A percentile compares a stretch with the other conserved stretches of the same genome.
These are phyloP conservation scores for Urocolius indicus DNA, from an alignment of 2,113 vertebrate genomes.

Conservation along the genomic window DNA sequence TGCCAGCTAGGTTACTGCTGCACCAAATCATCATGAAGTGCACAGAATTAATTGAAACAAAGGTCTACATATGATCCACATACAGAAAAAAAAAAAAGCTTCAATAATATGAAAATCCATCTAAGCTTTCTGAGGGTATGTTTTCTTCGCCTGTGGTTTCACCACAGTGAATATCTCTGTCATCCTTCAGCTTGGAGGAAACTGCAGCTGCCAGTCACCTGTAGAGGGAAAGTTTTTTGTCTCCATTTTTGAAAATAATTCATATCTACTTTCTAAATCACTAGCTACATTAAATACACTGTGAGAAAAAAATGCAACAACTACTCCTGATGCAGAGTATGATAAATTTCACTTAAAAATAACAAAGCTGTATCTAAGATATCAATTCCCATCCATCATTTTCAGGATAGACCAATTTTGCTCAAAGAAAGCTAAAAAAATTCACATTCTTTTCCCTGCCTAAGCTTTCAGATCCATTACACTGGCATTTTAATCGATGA, in stretches of 20 bases:
- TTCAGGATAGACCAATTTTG: not conserved
- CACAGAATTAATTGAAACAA: not conserved
- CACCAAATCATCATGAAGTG: not conserved
- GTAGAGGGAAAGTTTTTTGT: not conserved
- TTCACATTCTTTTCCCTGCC: not conserved
- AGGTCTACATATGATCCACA: not conserved
- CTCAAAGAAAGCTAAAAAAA: not conserved
- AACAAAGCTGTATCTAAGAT: not conserved
- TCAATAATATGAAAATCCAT: not conserved
- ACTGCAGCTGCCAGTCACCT: not conserved
- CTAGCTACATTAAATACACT: not conserved
- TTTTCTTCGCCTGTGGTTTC: not conserved
- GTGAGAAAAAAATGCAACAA: not conserved
- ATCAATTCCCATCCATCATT: constrained; percentile 22
- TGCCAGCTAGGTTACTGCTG: not conserved
- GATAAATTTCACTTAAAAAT: not conserved
- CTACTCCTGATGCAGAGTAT: not conserved
- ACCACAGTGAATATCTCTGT: not conserved
- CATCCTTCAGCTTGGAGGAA: not conserved
- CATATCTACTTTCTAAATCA: not conserved
- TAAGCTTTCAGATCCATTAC: not conserved
- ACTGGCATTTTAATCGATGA: not conserved
- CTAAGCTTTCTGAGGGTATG: not conserved
- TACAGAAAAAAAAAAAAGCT: not conserved
- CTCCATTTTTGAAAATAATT: not conserved